Evolutionary conservation across 2,113 vertebrate genomes (phyloP), one percentile per base, ranked within the genome.

Genomic region (Chionodraco myersi): DNA sequence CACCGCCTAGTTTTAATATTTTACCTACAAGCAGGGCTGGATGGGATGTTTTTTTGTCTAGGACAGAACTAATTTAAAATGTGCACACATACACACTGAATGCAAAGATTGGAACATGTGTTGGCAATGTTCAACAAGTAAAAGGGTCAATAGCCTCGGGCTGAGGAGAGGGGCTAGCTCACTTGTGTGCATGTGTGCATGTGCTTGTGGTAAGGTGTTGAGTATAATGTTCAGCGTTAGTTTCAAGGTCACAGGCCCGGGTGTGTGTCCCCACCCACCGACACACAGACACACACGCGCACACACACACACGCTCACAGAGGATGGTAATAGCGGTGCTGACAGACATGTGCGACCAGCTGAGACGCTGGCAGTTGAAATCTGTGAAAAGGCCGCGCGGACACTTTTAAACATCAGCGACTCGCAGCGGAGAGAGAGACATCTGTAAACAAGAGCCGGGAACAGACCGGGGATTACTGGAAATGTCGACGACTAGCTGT

Each of bases 261-360:
- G 88, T 84, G 36, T 84, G 36, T 41, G 6, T 7, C 47, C 66
- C 66, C 94, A 92, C 94, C 93, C 65, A 62, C 66, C 13, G 54
- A 52, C 75, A 58, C 11, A 23, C n/a, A n/a, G n/a, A n/a, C 70
- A 21, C 59, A 68, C 71, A 75, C 69, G 61, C 76, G 59, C 79
- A 72, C 84, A 82, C 79, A 70, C 86, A 49, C 79, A 59, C 53
- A 66, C 65, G 72, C 77, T 61, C 53, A 61, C 45, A 26, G 12
- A 49, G 96, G 97, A 97, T 96, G 96, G 96, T 97, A 98, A 97
- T 98, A 98, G 96, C 96, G 84, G 88, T 86, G 96, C 90, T 98
- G 97, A 99, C 96, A 97, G 97, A 98, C 95, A 93, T 92, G 94
- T 94, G 94, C 95, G 94, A 96, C 95, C 97, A 98, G 96, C 97